phyloP scores from a whole-genome alignment of 2,113 vertebrate species.

The Lagenorhynchus albirostris region DNA sequence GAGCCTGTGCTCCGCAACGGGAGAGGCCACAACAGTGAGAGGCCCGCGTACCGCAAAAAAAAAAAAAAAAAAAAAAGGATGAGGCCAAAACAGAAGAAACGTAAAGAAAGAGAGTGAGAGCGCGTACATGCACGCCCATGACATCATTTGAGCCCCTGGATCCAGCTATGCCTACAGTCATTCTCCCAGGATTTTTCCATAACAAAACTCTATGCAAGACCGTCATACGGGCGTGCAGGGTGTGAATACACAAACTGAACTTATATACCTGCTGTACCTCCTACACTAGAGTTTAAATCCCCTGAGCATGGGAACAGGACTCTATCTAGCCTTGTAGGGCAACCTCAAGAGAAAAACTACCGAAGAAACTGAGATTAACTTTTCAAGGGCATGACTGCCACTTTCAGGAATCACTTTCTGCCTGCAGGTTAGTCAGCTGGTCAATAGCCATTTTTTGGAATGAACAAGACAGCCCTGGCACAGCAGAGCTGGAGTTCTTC shows the following conservation, averaged over 20 bases:
- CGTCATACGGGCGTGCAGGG: neutral
- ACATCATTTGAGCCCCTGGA: neutral
- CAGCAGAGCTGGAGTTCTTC: neutral
- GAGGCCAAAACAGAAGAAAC: neutral
- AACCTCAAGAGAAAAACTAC: neutral
- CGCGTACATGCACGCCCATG: neutral
- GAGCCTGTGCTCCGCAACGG: no score
- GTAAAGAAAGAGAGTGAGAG: neutral
- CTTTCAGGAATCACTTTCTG: neutral
- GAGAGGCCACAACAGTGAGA: no score
- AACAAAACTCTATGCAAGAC: neutral
- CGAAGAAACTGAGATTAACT: neutral
- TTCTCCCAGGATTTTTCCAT: neutral
- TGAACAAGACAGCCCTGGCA: neutral
- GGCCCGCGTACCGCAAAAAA: no score
- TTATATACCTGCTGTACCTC: neutral
- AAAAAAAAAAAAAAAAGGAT: neutral
- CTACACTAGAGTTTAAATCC: neutral
- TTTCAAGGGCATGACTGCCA: neutral
- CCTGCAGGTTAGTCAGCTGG: neutral
- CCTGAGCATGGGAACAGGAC: neutral
- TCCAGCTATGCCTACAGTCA: slow-evolving; percentile 10
- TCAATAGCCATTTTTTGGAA: neutral
- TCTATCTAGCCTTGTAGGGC: neutral
- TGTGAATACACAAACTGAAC: neutral